Evolutionary conservation across 2,888 invertebrate genomes (phyloP).

Genomic region (Salticus scenicus): DNA sequence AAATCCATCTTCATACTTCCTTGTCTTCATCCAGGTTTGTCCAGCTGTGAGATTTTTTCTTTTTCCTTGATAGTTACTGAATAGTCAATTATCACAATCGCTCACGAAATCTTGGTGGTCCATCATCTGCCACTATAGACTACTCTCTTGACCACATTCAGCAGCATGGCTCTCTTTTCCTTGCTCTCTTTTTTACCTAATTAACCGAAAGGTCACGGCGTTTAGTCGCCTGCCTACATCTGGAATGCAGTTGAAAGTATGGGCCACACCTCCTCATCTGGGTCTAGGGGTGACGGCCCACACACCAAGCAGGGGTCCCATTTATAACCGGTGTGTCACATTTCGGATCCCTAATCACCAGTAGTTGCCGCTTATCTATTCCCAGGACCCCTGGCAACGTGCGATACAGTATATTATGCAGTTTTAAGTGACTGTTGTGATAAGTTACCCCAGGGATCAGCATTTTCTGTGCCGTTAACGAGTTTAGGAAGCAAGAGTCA

Average conservation of each 20-base stretch:
- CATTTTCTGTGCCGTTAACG: neutral
- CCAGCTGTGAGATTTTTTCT: too few species aligned
- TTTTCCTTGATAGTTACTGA: too few species aligned
- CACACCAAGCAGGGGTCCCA: slow-evolving; percentile 38
- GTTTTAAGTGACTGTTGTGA: slow-evolving; percentile 14
- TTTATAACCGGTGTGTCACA: slow-evolving; percentile 51
- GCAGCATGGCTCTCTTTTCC: too few species aligned
- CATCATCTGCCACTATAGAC: neutral
- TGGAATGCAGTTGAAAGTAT: slow-evolving; percentile 19
- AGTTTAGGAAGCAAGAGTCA: neutral
- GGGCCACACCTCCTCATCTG: slow-evolving; percentile 4
- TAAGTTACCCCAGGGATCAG: neutral
- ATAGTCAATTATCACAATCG: too few species aligned
- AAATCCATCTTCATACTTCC: too few species aligned
- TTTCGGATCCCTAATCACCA: slow-evolving; percentile 30
- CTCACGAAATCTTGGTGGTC: neutral
- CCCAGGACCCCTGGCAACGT: slow-evolving; percentile 12
- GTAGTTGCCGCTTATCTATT: slow-evolving; percentile 22
- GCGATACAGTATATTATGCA: neutral
- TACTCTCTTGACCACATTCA: neutral
- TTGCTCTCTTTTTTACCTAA: slow-evolving; percentile 36
- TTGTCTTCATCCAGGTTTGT: too few species aligned
- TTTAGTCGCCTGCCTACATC: slow-evolving; percentile 43
- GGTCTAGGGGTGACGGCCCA: slow-evolving; percentile 41
- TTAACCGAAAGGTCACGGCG: slow-evolving; percentile 52